phyloP scores from a whole-genome alignment of 2,797 vertebrate genomes.

The Xiphophorus birchmanni region DNA sequence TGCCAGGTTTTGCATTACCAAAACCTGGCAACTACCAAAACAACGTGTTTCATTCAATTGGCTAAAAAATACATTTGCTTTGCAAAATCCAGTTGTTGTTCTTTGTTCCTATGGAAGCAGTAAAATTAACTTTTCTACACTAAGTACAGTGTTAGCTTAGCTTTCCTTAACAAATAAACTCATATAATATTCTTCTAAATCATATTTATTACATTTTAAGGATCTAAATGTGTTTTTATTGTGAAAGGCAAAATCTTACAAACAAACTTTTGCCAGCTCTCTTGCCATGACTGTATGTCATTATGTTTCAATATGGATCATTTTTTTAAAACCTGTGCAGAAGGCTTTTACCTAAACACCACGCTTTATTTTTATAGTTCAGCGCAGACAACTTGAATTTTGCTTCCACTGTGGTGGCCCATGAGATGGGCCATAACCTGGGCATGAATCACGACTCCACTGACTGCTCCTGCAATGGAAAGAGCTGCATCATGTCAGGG shows the following conservation, averaged over 20 bases:
- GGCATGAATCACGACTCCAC: constrained; percentile 85
- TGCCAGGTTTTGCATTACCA: too few species aligned
- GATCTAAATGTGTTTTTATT: not conserved
- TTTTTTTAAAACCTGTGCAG: not conserved
- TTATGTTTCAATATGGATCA: not conserved
- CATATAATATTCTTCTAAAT: not conserved
- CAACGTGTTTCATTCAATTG: not conserved
- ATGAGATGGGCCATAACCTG: constrained; percentile 90
- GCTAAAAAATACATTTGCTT: not conserved
- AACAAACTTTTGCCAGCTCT: not conserved
- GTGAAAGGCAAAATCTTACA: too few species aligned
- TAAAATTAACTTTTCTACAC: not conserved
- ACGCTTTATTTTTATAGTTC: constrained; percentile 67
- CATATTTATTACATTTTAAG: not conserved
- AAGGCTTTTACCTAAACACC: constrained; percentile 10
- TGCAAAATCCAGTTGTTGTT: not conserved
- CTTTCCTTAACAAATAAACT: not conserved
- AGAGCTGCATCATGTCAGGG: constrained; percentile 82
- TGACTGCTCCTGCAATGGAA: constrained; percentile 60
- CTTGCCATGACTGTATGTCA: not conserved
- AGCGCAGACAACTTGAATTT: constrained; percentile 12
- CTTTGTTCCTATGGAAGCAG: not conserved
- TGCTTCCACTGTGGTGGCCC: constrained; percentile 84
- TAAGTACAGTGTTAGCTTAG: not conserved
- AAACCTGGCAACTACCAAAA: not conserved